Conservation (phyloP, 2,797 vertebrate species). For the Alouatta caraya region DNA sequence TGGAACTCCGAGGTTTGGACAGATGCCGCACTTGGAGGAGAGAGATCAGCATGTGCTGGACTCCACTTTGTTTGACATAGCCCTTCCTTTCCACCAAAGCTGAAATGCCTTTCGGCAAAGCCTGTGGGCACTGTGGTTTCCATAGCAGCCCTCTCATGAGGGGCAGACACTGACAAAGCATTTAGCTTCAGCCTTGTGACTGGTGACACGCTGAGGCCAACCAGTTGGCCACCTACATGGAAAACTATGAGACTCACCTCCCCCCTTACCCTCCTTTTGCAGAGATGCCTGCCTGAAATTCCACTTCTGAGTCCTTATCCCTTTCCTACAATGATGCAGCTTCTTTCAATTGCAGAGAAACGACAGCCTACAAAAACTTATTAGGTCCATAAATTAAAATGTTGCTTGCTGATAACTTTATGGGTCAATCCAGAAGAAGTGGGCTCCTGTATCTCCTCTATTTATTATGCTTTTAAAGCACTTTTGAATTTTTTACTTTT, state of each 20-base stretch:
- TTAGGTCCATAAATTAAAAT: background rate
- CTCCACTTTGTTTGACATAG: constrained; percentile 3
- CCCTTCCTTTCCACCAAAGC: background rate
- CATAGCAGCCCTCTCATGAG: background rate
- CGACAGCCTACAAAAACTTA: background rate
- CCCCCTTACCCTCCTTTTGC: background rate
- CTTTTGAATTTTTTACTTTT: background rate
- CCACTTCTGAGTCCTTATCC: background rate
- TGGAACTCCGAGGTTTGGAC: background rate
- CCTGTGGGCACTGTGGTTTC: constrained; percentile 46
- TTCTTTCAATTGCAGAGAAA: background rate
- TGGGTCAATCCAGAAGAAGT: background rate
- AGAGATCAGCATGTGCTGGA: background rate
- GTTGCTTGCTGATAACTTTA: background rate
- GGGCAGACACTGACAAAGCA: constrained; percentile 37
- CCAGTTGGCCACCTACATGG: constrained; percentile 57
- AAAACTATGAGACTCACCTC: background rate
- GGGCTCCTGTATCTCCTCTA: background rate
- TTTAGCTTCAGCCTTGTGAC: constrained; percentile 15
- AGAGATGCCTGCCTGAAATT: background rate
- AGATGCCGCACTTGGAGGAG: background rate
- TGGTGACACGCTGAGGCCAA: background rate
- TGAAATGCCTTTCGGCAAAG: background rate
- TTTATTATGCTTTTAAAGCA: background rate
- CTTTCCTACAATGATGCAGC: background rate